These are phyloP conservation scores for Halichoeres trimaculatus DNA, from an alignment of 2,113 vertebrate species.

Conservation along the genomic window DNA sequence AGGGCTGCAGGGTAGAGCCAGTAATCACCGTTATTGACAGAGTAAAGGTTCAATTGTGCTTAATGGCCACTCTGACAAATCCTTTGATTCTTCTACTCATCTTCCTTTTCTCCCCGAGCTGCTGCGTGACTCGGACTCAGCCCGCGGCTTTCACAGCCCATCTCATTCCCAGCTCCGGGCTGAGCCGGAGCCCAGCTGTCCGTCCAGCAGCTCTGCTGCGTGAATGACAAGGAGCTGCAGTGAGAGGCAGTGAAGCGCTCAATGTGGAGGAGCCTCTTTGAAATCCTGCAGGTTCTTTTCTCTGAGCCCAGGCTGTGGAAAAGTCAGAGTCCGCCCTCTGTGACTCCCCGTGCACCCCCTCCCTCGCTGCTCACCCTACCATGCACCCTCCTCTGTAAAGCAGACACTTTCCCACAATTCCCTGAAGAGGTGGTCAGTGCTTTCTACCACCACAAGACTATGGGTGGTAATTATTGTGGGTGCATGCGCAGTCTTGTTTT, in stretches of 20 bases:
- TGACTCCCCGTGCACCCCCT: constrained; percentile 47
- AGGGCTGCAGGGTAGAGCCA: constrained; percentile 34
- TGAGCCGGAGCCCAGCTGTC: constrained; percentile 77
- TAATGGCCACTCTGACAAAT: constrained; percentile 55
- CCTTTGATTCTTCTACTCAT: constrained; percentile 52
- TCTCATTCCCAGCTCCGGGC: constrained; percentile 59
- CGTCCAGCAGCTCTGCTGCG: constrained; percentile 60
- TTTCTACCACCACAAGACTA: constrained; percentile 46
- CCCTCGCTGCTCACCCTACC: constrained; percentile 62
- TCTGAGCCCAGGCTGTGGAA: constrained; percentile 71
- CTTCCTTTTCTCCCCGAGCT: constrained; percentile 47
- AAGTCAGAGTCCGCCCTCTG: constrained; percentile 70
- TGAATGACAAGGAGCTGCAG: constrained; percentile 77
- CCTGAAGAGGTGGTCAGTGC: constrained; percentile 49
- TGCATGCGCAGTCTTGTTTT: constrained; percentile 38
- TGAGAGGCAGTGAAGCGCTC: constrained; percentile 69
- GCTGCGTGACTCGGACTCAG: constrained; percentile 47
- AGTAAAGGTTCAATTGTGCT: constrained; percentile 62
- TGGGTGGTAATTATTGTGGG: constrained; percentile 64
- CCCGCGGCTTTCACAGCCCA: constrained; percentile 64
- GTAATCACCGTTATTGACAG: constrained; percentile 73
- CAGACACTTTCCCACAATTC: constrained; percentile 58
- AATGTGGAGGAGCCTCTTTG: constrained; percentile 72
- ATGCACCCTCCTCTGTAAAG: constrained; percentile 43
- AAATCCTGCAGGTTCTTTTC: constrained; percentile 79